Evolutionary conservation across 2,888 invertebrate species (phyloP), one percentile per base, ranked within the genome.

Genomic region (Yponomeuta plumbellus): DNA sequence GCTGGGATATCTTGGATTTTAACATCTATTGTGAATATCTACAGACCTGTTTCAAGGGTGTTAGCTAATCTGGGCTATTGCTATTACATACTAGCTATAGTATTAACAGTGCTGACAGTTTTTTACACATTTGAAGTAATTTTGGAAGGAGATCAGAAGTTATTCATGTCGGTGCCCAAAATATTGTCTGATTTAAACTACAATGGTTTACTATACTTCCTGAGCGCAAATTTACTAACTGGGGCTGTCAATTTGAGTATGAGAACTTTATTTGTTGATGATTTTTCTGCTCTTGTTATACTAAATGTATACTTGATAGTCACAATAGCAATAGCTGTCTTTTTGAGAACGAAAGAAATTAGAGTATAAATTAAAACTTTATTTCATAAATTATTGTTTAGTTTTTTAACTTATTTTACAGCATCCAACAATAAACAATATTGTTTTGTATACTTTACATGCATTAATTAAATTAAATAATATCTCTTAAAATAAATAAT

Each of bases 21-120:
- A 0, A 86, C 92, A 0, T 85, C 92, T 68, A 67, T 90, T 23
- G 81, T 92, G 39, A 85, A 94, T 69, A 71, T 81, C 6, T 82
- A 88, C 64, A 92, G 92, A 66, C 93, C 93, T 61, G 88, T 94
- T 5, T 97, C 97, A 0, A 93, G 99, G 74, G 93, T 97, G 66
- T 88, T 97, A 71, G 96, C 96, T 1, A 99, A 98, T 85, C 83
- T 95, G 13, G 94, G 96, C 0, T 99, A 97, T 79, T 94, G 95
- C 67, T 77, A 94, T 21, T 97, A 96, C 94, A 92, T 96, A 72
- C 90, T 96, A 68, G 93, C 94, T 64, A 83, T 95, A 34, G 88
- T 94, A n/a, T 79, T 92, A 1, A 90, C 92, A 21, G 79, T 94
- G 71, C 76, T 93, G 0, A 85, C 88, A 39, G 74, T 93, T 23